phyloP scores from a whole-genome alignment of 2,797 vertebrate species.

The Orestias chungarensis region DNA sequence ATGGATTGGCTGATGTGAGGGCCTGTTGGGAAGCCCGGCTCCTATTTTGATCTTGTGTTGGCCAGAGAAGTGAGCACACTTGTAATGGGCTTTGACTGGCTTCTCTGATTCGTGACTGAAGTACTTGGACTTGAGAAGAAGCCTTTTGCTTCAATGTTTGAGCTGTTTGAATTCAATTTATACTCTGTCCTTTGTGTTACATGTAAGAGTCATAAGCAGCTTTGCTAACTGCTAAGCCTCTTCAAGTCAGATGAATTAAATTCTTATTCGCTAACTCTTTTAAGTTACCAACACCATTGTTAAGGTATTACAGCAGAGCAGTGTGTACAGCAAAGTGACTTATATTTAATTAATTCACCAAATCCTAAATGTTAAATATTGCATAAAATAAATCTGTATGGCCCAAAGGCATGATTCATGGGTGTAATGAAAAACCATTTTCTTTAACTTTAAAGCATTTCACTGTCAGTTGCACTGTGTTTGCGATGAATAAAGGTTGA shows the following conservation, averaged over 20 bases:
- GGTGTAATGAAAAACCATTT: constrained; percentile 1
- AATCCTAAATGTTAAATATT: constrained; percentile 11
- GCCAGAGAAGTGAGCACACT: constrained; percentile 71
- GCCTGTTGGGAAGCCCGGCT: constrained; percentile 76
- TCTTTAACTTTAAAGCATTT: too few relatives aligned
- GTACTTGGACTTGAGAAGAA: constrained; percentile 65
- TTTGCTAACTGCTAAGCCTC: constrained; percentile 62
- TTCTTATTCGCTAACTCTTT: constrained; percentile 53
- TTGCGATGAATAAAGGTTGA: too few relatives aligned
- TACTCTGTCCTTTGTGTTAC: constrained; percentile 59
- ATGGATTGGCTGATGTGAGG: constrained; percentile 77
- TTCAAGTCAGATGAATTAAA: constrained; percentile 60
- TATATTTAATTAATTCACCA: constrained; percentile 37
- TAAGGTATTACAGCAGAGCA: constrained; percentile 47
- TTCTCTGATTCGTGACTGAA: constrained; percentile 76
- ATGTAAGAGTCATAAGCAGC: constrained; percentile 63
- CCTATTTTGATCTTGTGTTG: constrained; percentile 78
- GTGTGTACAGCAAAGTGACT: constrained; percentile 37
- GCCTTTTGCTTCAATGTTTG: constrained; percentile 57
- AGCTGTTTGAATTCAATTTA: constrained; percentile 62
- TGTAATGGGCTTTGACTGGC: constrained; percentile 74
- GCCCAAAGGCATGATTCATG: background rate
- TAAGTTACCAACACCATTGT: constrained; percentile 59
- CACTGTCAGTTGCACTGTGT: too few relatives aligned
- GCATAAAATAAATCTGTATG: background rate